Percentiles rank a stretch among this genome's conserved stretches.
Evolutionary conservation across 2,888 invertebrate genomes (phyloP).

Genomic region (Axea sp.): DNA sequence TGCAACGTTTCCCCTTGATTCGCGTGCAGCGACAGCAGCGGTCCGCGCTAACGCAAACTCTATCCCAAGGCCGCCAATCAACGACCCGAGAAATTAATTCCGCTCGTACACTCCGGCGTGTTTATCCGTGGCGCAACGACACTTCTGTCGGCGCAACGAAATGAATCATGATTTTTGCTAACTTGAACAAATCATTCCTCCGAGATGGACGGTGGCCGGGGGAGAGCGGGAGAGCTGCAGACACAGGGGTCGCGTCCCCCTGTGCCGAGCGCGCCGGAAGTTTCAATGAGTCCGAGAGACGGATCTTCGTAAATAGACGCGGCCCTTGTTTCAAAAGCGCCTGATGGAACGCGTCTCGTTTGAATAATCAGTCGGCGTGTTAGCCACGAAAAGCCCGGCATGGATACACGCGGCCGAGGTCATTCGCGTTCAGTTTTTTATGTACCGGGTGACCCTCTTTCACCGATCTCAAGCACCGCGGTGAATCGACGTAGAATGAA

Average conservation of each 20-base stretch:
- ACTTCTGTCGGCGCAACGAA: neutral
- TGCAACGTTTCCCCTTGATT: no score
- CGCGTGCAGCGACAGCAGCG: no score
- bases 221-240: neutral
- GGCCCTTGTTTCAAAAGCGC: slow-evolving; percentile 67
- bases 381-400: slow-evolving; percentile 34
- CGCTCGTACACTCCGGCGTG: neutral
- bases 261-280: slow-evolving; percentile 68
- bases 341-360: slow-evolving; percentile 56
- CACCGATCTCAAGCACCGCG: no score
- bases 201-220: slow-evolving; percentile 25
- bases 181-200: slow-evolving; percentile 19
- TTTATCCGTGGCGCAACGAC: neutral
- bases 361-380: slow-evolving; percentile 50
- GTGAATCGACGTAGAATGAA: no score
- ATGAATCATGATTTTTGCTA: slow-evolving; percentile 15
- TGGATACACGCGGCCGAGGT: slow-evolving; percentile 43
- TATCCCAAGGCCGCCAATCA: neutral
- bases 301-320: slow-evolving; percentile 72
- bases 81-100: slow-evolving; percentile 1
- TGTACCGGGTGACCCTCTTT: slow-evolving; percentile 13
- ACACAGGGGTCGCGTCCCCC: slow-evolving; percentile 37
- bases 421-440: slow-evolving; percentile 15
- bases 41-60: no score
- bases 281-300: slow-evolving; percentile 72